These are phyloP conservation scores for Dryoscopus gambensis DNA, from an alignment of 2,113 vertebrate genomes.

Conservation along the genomic window DNA sequence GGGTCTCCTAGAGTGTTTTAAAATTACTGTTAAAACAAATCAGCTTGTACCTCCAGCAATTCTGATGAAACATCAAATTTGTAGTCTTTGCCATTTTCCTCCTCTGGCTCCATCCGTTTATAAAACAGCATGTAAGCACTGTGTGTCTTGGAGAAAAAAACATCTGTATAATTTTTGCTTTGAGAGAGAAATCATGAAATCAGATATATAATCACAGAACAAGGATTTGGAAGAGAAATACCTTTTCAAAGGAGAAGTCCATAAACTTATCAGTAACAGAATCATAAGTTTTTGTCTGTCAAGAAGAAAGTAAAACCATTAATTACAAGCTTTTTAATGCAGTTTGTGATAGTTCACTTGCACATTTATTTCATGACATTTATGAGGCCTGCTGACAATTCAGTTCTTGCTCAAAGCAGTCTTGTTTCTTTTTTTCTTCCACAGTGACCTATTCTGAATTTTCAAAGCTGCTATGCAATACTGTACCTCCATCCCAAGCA, in stretches of 20 bases:
- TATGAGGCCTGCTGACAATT: not conserved
- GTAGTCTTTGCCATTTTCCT: slow-evolving; percentile 93
- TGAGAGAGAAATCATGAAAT: not conserved
- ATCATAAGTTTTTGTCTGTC: slow-evolving; percentile 97
- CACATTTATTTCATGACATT: not conserved
- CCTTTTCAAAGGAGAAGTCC: slow-evolving; percentile 99
- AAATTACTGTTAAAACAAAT: slow-evolving; percentile 42
- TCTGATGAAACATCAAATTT: slow-evolving; percentile 97
- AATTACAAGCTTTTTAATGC: not conserved
- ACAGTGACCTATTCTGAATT: not conserved
- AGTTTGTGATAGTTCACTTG: not conserved
- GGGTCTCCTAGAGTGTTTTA: not conserved
- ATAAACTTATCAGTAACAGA: slow-evolving; percentile 99
- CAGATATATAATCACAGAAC: not conserved
- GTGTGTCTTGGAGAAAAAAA: slow-evolving; percentile 83
- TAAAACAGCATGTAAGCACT: slow-evolving; percentile 99
- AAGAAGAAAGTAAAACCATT: slow-evolving; percentile 18
- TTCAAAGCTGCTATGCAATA: not conserved
- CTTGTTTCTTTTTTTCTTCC: not conserved
- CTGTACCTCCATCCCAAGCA: not conserved
- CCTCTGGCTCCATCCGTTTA: slow-evolving; percentile 94
- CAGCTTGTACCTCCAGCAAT: slow-evolving; percentile 87
- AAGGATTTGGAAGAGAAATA: slow-evolving; percentile 55
- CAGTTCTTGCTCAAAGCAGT: not conserved
- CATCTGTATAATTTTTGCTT: slow-evolving; percentile 52